These are phyloP conservation scores for Drosophila pseudoobscura DNA, from an alignment of 1,140 invertebrate genomes.

Conservation along the genomic window DNA sequence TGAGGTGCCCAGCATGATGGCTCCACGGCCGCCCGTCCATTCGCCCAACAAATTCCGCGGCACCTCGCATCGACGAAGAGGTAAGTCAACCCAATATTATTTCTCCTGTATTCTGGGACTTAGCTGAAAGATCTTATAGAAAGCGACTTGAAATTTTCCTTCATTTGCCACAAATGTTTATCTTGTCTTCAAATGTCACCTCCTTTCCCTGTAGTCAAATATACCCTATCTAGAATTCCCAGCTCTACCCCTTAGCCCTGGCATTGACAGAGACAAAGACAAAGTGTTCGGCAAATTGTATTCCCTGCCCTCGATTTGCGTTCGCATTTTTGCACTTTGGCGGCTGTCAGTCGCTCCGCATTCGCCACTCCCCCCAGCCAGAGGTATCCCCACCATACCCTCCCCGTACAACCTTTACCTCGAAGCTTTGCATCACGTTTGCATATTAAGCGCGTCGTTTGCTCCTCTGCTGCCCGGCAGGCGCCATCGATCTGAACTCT, in stretches of 20 bases:
- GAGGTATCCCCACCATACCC: slow-evolving; percentile 19
- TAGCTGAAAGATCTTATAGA: background rate
- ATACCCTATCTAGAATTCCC: slow-evolving; percentile 6
- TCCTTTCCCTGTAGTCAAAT: background rate
- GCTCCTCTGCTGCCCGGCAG: slow-evolving; percentile 20
- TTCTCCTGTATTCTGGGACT: background rate
- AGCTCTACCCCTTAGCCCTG: background rate
- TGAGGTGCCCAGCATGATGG: slow-evolving; percentile 82
- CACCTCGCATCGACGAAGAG: slow-evolving; percentile 64
- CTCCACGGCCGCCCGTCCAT: slow-evolving; percentile 70
- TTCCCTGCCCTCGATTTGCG: slow-evolving; percentile 55
- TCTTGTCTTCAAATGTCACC: background rate
- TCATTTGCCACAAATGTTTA: background rate
- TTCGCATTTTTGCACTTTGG: slow-evolving; percentile 71
- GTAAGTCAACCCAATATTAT: slow-evolving; percentile 55
- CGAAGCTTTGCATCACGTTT: slow-evolving; percentile 58
- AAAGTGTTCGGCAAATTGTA: slow-evolving; percentile 52
- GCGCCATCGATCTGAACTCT: slow-evolving; percentile 60
- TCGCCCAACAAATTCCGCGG: slow-evolving; percentile 80
- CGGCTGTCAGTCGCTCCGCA: slow-evolving; percentile 32
- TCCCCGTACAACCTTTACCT: slow-evolving; percentile 16
- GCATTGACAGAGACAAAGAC: slow-evolving; percentile 48
- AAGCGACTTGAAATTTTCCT: no score
- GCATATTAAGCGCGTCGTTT: slow-evolving; percentile 66
- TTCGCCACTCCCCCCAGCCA: slow-evolving; percentile 4